Base-by-base conservation (phyloP, 2,888 invertebrate species). In the Syritta pipiens region DNA sequence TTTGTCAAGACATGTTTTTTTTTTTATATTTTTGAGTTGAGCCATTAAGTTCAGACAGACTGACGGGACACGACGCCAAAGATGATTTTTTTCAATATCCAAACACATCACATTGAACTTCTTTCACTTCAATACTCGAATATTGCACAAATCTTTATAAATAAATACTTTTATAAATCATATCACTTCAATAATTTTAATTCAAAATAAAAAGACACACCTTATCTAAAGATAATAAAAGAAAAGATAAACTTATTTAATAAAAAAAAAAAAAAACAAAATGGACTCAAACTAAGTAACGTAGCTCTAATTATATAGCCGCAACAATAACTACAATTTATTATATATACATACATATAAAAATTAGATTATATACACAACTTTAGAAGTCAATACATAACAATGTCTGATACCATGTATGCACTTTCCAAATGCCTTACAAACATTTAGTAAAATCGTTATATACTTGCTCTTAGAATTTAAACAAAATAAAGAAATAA, bases 391-490 rank as follows among this genome's bases (percentile, higher is more conserved):
- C 77, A 77, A 71, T 71, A 65, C 65, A 77, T 65, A 77, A 76
- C 71, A 86, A 92, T 91, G 92, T 91, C 92, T 92, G 91, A 91
- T 87, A 90, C 91, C 91, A 91, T 91, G 91, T 91, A 83, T 87
- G 88, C 86, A 86, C 85, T 84, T 85, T 85, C 85, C 85, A 83
- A 86, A 84, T 86, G 87, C 86, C 86, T 87, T 87, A 87, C 68
- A 76, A 71, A 60, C 14, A n/a, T 28, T 28, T 28, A 28, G 51
- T 59, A 59, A 65, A 48, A 63, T 60, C 26, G 28, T 67, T 65
- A 59, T 32, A 60, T 53, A 75, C 17, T 53, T 46, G 35, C 65
- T 59, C 55, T 55, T 75, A 60, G 40, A 32, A 59, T 32, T 17
- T 37, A 37, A 17, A 37, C 42, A 6, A 9, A 42, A 1, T 10